phyloP scores from a whole-genome alignment of 2,113 vertebrate species.

The Brevimyrus niger region DNA sequence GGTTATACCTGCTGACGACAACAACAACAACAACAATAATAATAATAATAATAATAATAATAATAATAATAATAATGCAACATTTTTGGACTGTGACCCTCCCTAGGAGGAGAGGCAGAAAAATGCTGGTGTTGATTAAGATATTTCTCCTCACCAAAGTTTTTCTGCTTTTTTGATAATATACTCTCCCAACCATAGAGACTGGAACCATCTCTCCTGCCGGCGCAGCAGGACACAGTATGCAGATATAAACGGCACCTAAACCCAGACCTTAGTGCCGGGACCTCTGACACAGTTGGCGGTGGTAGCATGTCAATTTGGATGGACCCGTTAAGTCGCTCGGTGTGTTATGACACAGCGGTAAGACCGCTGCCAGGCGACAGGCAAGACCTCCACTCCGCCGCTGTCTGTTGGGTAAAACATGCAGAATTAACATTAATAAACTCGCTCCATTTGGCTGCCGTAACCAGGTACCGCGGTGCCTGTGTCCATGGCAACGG shows the following conservation, averaged over 20 bases:
- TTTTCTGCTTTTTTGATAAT: background rate
- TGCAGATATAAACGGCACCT: background rate
- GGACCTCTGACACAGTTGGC: background rate
- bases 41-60: background rate
- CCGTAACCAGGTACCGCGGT: background rate
- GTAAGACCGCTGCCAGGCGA: background rate
- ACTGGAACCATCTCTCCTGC: background rate
- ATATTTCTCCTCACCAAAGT: background rate
- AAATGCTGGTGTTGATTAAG: background rate
- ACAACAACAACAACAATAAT: background rate
- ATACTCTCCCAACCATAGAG: background rate
- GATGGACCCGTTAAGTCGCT: background rate
- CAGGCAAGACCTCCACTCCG: background rate
- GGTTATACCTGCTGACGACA: background rate
- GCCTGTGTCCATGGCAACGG: conserved; percentile 1
- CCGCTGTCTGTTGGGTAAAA: background rate
- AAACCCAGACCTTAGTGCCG: background rate
- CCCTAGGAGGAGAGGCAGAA: background rate
- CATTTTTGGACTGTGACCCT: background rate
- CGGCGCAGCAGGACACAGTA: background rate
- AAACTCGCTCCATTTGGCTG: background rate
- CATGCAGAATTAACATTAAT: background rate
- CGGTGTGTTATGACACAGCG: background rate
- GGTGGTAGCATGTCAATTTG: background rate
- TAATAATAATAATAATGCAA: background rate